Percentiles rank a stretch among this genome's conserved stretches.
phyloP scores from a whole-genome alignment of 2,113 vertebrate species.

The Peromyscus californicus region DNA sequence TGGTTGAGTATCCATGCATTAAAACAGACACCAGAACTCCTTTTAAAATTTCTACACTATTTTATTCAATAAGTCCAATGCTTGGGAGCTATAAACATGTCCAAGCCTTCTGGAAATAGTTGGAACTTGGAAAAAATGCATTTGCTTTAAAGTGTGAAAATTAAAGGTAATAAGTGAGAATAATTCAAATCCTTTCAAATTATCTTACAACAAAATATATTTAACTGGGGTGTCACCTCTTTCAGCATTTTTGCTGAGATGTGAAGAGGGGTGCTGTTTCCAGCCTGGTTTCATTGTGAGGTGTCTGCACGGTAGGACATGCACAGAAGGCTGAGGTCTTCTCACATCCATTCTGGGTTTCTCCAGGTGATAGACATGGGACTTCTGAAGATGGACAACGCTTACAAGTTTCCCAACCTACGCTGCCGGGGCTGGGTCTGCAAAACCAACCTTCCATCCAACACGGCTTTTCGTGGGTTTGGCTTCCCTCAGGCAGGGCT shows the following conservation, averaged over 20 bases:
- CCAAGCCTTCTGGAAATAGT: neutral
- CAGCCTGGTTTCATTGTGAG: neutral
- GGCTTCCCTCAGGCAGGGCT: conserved; percentile 91
- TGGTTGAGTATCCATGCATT: neutral
- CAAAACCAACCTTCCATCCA: conserved; percentile 93
- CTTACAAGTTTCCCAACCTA: conserved; percentile 92
- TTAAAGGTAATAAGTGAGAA: neutral
- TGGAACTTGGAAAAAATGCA: neutral
- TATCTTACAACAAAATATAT: neutral
- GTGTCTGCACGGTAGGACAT: neutral
- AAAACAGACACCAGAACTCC: neutral
- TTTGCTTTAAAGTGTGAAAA: conserved; percentile 35
- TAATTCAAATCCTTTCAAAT: neutral
- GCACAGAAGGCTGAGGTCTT: neutral
- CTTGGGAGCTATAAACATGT: neutral
- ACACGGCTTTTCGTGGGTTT: conserved; percentile 91
- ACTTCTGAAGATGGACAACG: conserved; percentile 90
- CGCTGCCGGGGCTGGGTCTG: conserved; percentile 84
- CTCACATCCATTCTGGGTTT: conserved; percentile 6
- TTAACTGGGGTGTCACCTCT: neutral
- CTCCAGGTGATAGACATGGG: conserved; percentile 79
- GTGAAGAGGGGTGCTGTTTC: neutral
- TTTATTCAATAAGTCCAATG: neutral
- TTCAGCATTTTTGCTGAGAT: neutral
- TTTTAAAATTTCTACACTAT: neutral